A percentile compares a stretch with the other conserved stretches of the same genome.
Evolutionary conservation across 2,888 invertebrate species (phyloP).

Genomic region (Phaonia tiefii): DNA sequence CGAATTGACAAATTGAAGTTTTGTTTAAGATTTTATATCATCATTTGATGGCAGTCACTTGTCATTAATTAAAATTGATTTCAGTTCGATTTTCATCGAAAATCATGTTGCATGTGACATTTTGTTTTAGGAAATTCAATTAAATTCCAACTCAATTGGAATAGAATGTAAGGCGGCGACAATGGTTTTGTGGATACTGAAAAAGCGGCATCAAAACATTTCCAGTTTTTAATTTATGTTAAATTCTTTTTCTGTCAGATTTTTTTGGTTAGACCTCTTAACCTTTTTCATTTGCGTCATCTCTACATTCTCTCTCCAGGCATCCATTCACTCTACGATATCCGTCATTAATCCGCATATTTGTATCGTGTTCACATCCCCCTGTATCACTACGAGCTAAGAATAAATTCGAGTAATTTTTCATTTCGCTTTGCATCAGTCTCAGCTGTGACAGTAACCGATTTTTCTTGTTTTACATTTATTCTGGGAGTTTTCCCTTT

Average conservation of each 20-base stretch:
- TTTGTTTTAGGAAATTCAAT: constrained; percentile 4
- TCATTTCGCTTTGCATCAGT: not conserved
- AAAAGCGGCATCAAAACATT: too few species aligned
- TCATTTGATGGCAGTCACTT: not conserved
- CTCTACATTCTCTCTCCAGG: not conserved
- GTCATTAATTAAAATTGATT: constrained; percentile 30
- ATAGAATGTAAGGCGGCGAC: too few species aligned
- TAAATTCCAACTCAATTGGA: not conserved
- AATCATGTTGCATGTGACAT: not conserved
- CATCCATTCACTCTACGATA: not conserved
- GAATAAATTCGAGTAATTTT: not conserved
- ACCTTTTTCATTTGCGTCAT: not conserved
- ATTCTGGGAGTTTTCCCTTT: not conserved
- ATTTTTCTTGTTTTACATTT: not conserved
- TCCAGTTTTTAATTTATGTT: too few species aligned
- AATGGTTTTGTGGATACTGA: too few species aligned
- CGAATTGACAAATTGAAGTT: too few species aligned
- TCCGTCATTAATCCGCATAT: constrained; percentile 6
- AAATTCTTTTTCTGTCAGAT: too few species aligned
- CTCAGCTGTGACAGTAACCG: not conserved
- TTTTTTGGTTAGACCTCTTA: not conserved
- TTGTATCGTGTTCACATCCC: not conserved
- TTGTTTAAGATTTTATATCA: not conserved
- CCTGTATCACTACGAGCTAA: not conserved
- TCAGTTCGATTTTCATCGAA: constrained; percentile 1